Evolutionary conservation across 2,888 invertebrate species (phyloP).

Genomic region (Sinohyriopsis cumingii): DNA sequence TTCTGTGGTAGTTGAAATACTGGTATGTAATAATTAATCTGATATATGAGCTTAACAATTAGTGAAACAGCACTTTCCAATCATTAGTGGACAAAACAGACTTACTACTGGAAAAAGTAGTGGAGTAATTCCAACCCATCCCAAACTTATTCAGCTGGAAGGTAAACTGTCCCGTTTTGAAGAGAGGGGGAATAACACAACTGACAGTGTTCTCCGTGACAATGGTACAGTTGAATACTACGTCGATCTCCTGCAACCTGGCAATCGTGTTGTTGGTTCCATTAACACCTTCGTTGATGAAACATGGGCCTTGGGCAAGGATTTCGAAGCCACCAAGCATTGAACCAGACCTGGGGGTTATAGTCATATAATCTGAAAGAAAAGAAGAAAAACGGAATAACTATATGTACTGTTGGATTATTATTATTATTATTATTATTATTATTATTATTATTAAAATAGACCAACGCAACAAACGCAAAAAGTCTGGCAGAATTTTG

Average conservation of each 20-base stretch:
- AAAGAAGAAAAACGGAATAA: neutral
- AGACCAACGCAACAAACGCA: neutral
- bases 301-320: constrained; percentile 51
- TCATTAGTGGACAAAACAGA: neutral
- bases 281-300: constrained; percentile 12
- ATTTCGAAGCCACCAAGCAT: constrained; percentile 55
- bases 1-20: no score
- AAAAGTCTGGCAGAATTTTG: no score
- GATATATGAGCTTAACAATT: no score
- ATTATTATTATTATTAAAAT: neutral
- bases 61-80: no score
- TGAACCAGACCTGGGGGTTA: constrained; percentile 34
- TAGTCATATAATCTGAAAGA: constrained; percentile 32
- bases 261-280: constrained; percentile 20
- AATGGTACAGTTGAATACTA: constrained; percentile 40
- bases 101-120: constrained; percentile 27
- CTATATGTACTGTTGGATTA: no score
- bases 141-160: constrained; percentile 32
- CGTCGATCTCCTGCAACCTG: constrained; percentile 36
- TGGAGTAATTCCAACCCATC: constrained; percentile 42
- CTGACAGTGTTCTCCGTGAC: constrained; percentile 19
- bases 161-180: constrained; percentile 44
- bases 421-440: neutral
- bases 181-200: constrained; percentile 51
- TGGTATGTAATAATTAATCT: no score